These are phyloP conservation scores for Adelognathus sp. DNA, from an alignment of 2,888 invertebrate genomes.

Conservation along the genomic window DNA sequence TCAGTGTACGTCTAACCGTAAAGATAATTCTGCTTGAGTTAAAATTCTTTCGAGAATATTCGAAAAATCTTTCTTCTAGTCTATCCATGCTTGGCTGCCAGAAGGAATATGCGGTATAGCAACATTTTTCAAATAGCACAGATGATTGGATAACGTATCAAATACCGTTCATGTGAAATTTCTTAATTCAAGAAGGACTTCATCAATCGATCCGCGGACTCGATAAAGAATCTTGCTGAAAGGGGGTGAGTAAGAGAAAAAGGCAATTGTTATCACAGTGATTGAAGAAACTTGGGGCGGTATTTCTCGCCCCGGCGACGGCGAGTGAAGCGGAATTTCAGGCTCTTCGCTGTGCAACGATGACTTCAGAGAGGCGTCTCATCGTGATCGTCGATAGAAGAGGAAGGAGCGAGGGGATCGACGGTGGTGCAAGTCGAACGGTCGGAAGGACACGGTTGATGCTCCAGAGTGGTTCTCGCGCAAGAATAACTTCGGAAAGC, in stretches of 20 bases:
- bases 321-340: constrained; percentile 6
- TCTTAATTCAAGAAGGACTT: background rate
- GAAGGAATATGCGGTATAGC: no score
- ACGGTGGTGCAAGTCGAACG: background rate
- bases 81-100: no score
- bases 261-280: constrained; percentile 7
- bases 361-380: background rate
- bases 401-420: background rate
- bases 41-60: no score
- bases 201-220: background rate
- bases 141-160: no score
- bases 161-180: no score
- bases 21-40: no score
- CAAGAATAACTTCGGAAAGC: constrained; percentile 10
- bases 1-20: no score
- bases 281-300: background rate
- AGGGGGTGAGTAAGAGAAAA: background rate
- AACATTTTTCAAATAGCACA: no score
- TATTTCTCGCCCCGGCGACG: background rate
- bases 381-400: background rate
- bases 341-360: background rate
- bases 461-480: constrained; percentile 1
- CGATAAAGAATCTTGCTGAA: background rate
- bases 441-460: background rate
- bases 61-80: no score